Conservation (phyloP, 2,113 vertebrate genomes). For the Canis aureus region DNA sequence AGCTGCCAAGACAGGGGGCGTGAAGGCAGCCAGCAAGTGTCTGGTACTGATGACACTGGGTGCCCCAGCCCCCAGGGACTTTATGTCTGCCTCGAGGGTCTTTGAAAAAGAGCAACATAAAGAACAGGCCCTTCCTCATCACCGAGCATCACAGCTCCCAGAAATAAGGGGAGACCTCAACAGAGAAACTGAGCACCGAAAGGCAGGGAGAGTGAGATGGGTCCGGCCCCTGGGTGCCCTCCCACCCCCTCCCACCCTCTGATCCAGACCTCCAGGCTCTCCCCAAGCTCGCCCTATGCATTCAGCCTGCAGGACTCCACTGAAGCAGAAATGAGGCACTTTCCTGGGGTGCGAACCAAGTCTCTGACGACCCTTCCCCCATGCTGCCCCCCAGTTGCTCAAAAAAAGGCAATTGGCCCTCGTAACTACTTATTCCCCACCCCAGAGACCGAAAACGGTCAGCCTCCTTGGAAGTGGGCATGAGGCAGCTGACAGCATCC, state of each 20-base stretch:
- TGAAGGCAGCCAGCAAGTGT: background rate
- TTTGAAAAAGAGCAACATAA: background rate
- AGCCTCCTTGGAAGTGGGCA: background rate
- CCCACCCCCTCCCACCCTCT: background rate
- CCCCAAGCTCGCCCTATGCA: background rate
- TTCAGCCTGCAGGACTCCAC: background rate
- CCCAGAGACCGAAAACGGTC: background rate
- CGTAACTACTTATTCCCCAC: no score
- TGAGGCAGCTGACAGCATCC: fast-evolving
- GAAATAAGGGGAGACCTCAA: background rate
- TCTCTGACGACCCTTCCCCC: background rate
- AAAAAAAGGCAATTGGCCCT: background rate
- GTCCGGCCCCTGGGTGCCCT: fast-evolving
- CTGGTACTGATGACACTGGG: fast-evolving
- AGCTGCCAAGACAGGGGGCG: fast-evolving
- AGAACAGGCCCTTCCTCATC: background rate
- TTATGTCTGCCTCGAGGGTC: no score
- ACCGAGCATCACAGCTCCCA: background rate
- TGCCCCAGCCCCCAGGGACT: fast-evolving
- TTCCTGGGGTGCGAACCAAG: background rate
- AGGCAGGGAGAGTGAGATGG: background rate
- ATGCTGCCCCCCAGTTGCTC: background rate
- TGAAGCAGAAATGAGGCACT: background rate
- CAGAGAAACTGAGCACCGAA: background rate
- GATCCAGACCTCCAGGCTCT: background rate